phyloP scores from a whole-genome alignment of 1,140 invertebrate species.

The Sitophilus oryzae region DNA sequence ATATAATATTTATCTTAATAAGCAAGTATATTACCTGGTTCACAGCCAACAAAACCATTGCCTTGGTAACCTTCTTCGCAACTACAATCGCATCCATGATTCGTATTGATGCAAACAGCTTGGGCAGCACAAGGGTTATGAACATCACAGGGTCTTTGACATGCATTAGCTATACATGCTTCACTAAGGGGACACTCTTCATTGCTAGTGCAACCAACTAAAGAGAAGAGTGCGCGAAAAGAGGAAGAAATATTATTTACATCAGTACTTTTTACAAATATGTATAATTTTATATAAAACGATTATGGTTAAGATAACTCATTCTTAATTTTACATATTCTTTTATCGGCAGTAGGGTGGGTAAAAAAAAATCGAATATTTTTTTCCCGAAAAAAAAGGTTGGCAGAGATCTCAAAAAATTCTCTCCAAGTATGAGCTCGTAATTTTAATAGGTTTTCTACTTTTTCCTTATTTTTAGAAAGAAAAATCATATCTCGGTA shows the following conservation, averaged over 20 bases:
- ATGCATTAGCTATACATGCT: constrained; percentile 73
- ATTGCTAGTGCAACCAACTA: constrained; percentile 75
- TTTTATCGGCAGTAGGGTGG: too few species aligned
- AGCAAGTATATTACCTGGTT: constrained; percentile 63
- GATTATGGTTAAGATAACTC: too few species aligned
- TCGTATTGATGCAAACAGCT: constrained; percentile 82
- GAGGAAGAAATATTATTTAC: constrained; percentile 39
- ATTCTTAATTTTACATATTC: too few species aligned
- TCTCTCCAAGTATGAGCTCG: too few species aligned
- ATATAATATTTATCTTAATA: too few species aligned
- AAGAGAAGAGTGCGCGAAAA: constrained; percentile 36
- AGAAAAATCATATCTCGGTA: too few species aligned
- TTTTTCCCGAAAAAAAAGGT: too few species aligned
- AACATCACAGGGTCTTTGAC: constrained; percentile 74
- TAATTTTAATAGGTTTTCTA: too few species aligned
- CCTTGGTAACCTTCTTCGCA: constrained; percentile 80
- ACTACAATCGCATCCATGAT: constrained; percentile 77
- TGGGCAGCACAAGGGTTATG: constrained; percentile 76
- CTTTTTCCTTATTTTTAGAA: too few species aligned
- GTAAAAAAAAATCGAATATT: too few species aligned
- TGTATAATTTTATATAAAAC: constrained; percentile 12
- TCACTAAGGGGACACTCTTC: constrained; percentile 73
- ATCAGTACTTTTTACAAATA: constrained; percentile 20
- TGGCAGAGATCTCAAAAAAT: too few species aligned
- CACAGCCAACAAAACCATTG: constrained; percentile 74